phyloP scores from a whole-genome alignment of 2,113 vertebrate species.

The Dipodomys spectabilis region DNA sequence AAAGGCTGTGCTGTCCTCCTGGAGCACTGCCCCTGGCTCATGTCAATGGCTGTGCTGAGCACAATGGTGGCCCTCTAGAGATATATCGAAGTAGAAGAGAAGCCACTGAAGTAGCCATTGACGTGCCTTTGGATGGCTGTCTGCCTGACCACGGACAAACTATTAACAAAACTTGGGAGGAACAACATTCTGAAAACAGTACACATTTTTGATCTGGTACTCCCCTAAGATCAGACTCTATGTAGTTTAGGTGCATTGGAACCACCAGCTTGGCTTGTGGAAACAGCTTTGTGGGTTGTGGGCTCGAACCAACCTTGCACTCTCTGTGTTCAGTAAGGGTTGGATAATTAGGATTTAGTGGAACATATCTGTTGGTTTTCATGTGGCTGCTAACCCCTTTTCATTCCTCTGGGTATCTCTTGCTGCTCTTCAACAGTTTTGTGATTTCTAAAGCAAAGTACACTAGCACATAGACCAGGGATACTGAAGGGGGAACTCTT shows the following conservation, averaged over 20 bases:
- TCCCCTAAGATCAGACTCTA: not conserved
- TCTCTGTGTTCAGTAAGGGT: not conserved
- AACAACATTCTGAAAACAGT: slow-evolving; percentile 52
- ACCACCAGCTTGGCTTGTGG: not conserved
- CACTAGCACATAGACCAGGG: not conserved
- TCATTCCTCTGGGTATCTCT: not conserved
- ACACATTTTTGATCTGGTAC: slow-evolving; percentile 83
- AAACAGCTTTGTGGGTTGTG: slow-evolving; percentile 37
- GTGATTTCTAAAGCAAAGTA: not conserved
- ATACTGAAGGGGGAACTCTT: not conserved
- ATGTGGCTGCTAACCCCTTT: not conserved
- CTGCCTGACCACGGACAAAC: not conserved
- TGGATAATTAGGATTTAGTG: not conserved
- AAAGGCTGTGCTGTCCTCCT: slow-evolving; percentile 88
- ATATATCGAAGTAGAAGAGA: slow-evolving; percentile 58
- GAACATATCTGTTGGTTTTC: not conserved
- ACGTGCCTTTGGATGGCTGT: slow-evolving; percentile 55
- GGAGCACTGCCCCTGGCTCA: slow-evolving; percentile 57
- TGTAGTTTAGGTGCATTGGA: not conserved
- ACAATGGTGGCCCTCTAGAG: slow-evolving; percentile 66
- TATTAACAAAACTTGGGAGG: not conserved
- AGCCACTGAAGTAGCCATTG: slow-evolving; percentile 52
- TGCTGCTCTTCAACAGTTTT: not conserved
- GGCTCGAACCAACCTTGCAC: slow-evolving; percentile 62
- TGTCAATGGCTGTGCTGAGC: slow-evolving; percentile 78